Conservation (phyloP, 2,888 invertebrate genomes). For the Drosophila falleni region DNA sequence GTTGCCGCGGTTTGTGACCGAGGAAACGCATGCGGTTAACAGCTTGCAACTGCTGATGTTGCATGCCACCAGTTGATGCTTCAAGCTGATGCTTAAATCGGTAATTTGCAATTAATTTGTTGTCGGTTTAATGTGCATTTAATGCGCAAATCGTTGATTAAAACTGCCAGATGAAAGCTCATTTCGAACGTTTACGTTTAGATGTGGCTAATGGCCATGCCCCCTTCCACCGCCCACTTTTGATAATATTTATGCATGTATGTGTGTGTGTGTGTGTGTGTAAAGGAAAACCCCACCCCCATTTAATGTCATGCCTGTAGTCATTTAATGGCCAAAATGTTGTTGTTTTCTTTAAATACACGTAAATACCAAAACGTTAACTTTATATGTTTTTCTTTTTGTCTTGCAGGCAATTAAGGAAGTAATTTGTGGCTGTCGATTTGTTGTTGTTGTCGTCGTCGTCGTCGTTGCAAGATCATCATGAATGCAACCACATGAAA, state of each 20-base stretch:
- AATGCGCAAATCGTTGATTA: slow-evolving; percentile 69
- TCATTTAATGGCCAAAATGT: slow-evolving; percentile 51
- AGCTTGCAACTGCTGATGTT: slow-evolving; percentile 15
- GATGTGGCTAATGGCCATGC: slow-evolving; percentile 42
- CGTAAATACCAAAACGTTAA: slow-evolving; percentile 47
- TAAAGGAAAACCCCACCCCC: slow-evolving; percentile 48
- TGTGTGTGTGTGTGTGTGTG: slow-evolving; percentile 5
- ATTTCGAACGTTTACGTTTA: slow-evolving; percentile 63
- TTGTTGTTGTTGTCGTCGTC: slow-evolving; percentile 46
- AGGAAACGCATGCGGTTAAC: slow-evolving; percentile 63
- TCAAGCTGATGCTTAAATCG: slow-evolving; percentile 51
- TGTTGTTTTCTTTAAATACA: slow-evolving; percentile 27
- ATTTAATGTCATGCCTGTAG: slow-evolving; percentile 46
- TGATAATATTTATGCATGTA: neutral
- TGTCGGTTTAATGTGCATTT: slow-evolving; percentile 69
- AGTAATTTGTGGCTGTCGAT: slow-evolving; percentile 72
- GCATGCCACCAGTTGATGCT: slow-evolving; percentile 18
- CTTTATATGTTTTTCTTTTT: slow-evolving; percentile 32
- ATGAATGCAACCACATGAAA: slow-evolving; percentile 77
- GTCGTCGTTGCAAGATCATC: slow-evolving; percentile 54
- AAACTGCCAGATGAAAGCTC: slow-evolving; percentile 60
- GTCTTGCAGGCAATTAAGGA: slow-evolving; percentile 79
- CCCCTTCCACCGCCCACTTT: slow-evolving; percentile 20
- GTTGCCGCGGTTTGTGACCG: slow-evolving; percentile 46
- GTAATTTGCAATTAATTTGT: slow-evolving; percentile 75